These are phyloP conservation scores for Pangasianodon hypophthalmus DNA, from an alignment of 2,113 vertebrate species.

Conservation along the genomic window DNA sequence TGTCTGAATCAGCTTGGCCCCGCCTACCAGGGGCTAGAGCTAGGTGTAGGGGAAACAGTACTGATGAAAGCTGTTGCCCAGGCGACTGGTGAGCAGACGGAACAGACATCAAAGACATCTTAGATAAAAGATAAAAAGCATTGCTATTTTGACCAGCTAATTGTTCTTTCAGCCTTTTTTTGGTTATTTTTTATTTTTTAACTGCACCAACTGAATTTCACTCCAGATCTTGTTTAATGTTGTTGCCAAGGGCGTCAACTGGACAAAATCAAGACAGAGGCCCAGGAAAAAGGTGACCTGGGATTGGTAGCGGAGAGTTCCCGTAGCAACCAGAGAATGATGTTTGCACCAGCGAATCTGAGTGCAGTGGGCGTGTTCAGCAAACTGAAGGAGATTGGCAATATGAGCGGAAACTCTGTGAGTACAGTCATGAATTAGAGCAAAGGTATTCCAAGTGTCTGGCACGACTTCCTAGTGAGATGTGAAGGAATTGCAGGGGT, in stretches of 20 bases:
- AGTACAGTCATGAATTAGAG: slow-evolving; percentile 53
- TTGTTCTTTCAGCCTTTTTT: slow-evolving; percentile 33
- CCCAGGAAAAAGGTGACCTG: slow-evolving; percentile 84
- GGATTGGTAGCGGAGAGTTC: slow-evolving; percentile 88
- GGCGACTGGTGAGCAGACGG: slow-evolving; percentile 76
- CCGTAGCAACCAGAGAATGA: slow-evolving; percentile 85
- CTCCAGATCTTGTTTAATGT: slow-evolving; percentile 53
- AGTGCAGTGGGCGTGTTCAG: slow-evolving; percentile 78
- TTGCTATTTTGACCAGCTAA: slow-evolving; percentile 32
- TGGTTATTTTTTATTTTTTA: background rate
- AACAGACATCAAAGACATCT: background rate
- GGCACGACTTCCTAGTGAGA: background rate
- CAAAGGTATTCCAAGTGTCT: background rate
- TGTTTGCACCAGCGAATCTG: slow-evolving; percentile 84
- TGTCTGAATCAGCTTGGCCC: slow-evolving; percentile 87
- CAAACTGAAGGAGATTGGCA: slow-evolving; percentile 85
- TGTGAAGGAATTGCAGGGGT: background rate
- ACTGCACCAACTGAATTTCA: slow-evolving; percentile 27
- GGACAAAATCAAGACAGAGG: slow-evolving; percentile 83
- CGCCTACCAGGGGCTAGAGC: slow-evolving; percentile 83
- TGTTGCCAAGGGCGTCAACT: slow-evolving; percentile 84
- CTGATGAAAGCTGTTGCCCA: slow-evolving; percentile 88
- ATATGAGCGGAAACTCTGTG: slow-evolving; percentile 81
- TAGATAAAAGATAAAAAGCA: background rate
- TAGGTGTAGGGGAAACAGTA: slow-evolving; percentile 83